These are phyloP conservation scores for Nomada fucata DNA, from an alignment of 2,888 invertebrate species.

Conservation along the genomic window DNA sequence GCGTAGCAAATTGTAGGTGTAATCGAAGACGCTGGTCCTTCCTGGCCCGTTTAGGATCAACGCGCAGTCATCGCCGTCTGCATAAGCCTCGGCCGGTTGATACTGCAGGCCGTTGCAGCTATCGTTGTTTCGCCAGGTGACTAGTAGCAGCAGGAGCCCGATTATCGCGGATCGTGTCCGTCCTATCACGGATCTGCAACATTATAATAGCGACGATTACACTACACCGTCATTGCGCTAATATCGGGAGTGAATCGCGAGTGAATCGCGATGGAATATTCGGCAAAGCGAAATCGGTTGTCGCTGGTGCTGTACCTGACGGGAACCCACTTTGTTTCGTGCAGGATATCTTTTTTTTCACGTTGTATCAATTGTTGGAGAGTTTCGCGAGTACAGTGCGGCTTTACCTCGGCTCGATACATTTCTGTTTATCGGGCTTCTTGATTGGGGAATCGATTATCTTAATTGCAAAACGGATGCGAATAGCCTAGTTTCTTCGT, in stretches of 20 bases:
- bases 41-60: conserved; percentile 91
- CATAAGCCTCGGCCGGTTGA: conserved; percentile 77
- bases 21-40: conserved; percentile 92
- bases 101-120: conserved; percentile 75
- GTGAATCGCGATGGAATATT: conserved; percentile 21
- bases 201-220: conserved; percentile 46
- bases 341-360: no score
- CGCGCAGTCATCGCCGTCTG: conserved; percentile 89
- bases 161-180: conserved; percentile 70
- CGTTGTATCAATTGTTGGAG: no score
- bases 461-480: conserved; percentile 22
- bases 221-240: conserved; percentile 3
- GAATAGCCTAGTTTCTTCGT: conserved; percentile 4
- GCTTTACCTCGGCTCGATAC: no score
- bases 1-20: conserved; percentile 92
- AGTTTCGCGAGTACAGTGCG: no score
- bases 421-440: no score
- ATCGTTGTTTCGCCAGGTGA: conserved; percentile 39
- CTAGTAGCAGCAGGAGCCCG: conserved; percentile 62
- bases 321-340: background rate
- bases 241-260: background rate
- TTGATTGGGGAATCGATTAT: background rate
- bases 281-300: background rate
- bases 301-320: background rate
- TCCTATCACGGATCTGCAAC: conserved; percentile 74